Evolutionary conservation across 2,113 vertebrate genomes (phyloP).

Genomic region (Diadophis punctatus): DNA sequence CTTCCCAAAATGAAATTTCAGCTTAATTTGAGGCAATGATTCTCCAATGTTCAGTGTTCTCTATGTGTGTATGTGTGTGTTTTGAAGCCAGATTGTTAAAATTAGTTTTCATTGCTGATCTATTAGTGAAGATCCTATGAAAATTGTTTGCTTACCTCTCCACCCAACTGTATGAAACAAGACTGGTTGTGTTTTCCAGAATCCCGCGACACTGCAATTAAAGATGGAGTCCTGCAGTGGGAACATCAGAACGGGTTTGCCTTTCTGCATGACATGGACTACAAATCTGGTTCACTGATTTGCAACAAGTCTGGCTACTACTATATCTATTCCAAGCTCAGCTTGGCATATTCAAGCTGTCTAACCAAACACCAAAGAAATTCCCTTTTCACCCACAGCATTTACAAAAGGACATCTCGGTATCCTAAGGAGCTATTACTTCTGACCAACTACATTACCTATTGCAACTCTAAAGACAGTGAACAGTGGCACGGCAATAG

Average conservation of each 20-base stretch:
- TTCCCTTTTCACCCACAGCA: constrained; percentile 46
- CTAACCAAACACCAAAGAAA: not conserved
- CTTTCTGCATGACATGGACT: constrained; percentile 65
- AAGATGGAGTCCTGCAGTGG: constrained; percentile 63
- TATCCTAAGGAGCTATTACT: constrained; percentile 57
- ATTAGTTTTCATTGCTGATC: not conserved
- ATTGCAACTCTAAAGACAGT: not conserved
- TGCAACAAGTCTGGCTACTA: constrained; percentile 71
- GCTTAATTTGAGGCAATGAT: not conserved
- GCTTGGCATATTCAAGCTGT: constrained; percentile 36
- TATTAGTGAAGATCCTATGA: not conserved
- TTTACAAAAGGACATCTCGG: constrained; percentile 54
- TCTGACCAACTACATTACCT: constrained; percentile 54
- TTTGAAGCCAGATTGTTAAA: not conserved
- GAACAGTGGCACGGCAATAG: constrained; percentile 63
- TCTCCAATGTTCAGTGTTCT: not conserved
- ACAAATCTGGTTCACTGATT: constrained; percentile 61
- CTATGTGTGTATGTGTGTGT: not conserved
- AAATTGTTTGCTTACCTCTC: not conserved
- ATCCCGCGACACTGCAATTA: constrained; percentile 18
- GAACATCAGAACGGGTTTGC: constrained; percentile 46
- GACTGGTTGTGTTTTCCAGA: constrained; percentile 23
- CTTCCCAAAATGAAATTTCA: not conserved
- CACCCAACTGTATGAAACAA: not conserved
- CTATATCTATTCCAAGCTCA: constrained; percentile 80